A percentile compares a stretch with the other conserved stretches of the same genome.
Evolutionary conservation across 2,797 vertebrate genomes (phyloP).

Genomic region (Philypnodon macrostomus): DNA sequence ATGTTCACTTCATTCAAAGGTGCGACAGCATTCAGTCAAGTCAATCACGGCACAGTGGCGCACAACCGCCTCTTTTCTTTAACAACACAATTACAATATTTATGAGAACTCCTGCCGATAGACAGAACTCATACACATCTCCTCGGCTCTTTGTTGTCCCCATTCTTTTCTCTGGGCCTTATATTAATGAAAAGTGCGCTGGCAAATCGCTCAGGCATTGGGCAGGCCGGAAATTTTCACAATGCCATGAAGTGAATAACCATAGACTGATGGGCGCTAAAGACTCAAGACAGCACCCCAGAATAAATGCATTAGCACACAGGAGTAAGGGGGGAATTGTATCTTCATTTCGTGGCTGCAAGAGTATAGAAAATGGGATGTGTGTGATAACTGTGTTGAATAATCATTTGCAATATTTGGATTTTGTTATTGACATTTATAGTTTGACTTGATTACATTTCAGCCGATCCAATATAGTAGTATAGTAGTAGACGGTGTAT

Average conservation of each 20-base stretch:
- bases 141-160: conserved; percentile 49
- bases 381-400: no score
- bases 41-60: conserved; percentile 58
- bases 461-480: no score
- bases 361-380: no score
- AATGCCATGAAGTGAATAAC: conserved; percentile 66
- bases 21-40: conserved; percentile 66
- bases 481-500: no score
- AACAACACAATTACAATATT: conserved; percentile 79
- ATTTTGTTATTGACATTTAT: no score
- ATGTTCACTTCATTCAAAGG: conserved; percentile 63
- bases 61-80: conserved; percentile 61
- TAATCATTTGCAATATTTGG: no score
- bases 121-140: conserved; percentile 45
- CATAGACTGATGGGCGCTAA: conserved; percentile 51
- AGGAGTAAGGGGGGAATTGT: conserved; percentile 40
- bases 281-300: conserved; percentile 44
- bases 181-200: conserved; percentile 70
- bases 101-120: conserved; percentile 72
- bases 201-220: conserved; percentile 64
- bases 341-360: no score
- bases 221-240: conserved; percentile 60
- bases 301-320: conserved; percentile 68
- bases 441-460: no score
- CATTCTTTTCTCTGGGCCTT: conserved; percentile 55